These are phyloP conservation scores for Catharus minimus DNA, from an alignment of 2,113 vertebrate species.

Conservation along the genomic window DNA sequence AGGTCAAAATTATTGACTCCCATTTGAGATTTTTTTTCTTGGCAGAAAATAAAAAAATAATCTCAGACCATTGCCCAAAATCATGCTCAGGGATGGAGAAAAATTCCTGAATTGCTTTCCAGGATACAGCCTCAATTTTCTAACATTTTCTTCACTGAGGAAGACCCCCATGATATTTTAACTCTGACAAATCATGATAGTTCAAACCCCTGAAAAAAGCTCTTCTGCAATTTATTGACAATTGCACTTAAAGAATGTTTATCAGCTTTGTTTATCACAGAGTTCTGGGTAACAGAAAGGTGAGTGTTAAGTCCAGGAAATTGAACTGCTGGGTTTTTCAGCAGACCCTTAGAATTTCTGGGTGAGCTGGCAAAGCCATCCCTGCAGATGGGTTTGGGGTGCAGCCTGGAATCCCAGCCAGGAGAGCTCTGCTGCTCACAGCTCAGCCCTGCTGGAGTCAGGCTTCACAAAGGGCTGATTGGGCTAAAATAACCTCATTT, in stretches of 20 bases:
- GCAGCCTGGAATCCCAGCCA: not conserved
- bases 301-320: not conserved
- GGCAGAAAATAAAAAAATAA: not conserved
- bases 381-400: not conserved
- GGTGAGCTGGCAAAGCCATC: not conserved
- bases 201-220: not conserved
- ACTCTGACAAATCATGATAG: rapidly evolving
- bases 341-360: not conserved
- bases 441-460: not conserved
- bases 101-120: not conserved
- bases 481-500: not conserved
- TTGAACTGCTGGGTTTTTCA: not conserved
- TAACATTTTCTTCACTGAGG: not conserved
- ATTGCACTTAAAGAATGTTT: not conserved
- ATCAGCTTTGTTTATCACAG: not conserved
- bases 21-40: not conserved
- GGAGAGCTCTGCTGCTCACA: not conserved
- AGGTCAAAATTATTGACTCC: conserved; percentile 10
- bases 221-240: not conserved
- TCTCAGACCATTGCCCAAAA: not conserved
- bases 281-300: not conserved
- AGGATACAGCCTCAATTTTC: not conserved
- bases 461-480: not conserved
- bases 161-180: not conserved
- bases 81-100: not conserved